These are phyloP conservation scores for Crocodylus rhombifer DNA, from an alignment of 2,797 vertebrate genomes.

Conservation along the genomic window DNA sequence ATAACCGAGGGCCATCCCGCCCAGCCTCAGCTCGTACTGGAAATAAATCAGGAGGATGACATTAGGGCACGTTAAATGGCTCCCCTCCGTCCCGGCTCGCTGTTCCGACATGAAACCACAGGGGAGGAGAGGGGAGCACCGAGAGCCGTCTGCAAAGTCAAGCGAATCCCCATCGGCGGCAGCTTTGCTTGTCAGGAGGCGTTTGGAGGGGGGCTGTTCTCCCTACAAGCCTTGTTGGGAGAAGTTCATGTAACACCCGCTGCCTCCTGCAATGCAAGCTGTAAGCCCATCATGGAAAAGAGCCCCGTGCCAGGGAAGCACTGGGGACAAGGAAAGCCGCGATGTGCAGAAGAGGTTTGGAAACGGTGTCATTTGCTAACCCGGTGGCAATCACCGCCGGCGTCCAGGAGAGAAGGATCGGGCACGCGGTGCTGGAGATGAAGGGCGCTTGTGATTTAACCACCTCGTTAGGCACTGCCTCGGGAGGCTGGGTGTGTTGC, in stretches of 20 bases:
- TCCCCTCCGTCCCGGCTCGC: neutral
- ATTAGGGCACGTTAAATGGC: neutral
- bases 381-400: neutral
- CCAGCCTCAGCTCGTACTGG: rapidly evolving
- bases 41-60: neutral
- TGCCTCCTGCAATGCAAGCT: neutral
- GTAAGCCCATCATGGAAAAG: neutral
- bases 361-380: neutral
- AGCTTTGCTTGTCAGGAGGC: neutral
- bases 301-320: neutral
- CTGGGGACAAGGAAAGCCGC: neutral
- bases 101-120: neutral
- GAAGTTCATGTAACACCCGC: too few species aligned
- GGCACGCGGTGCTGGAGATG: neutral
- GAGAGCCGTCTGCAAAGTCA: too few species aligned
- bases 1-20: neutral
- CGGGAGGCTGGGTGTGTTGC: neutral
- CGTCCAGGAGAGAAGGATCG: neutral
- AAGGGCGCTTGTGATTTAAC: neutral
- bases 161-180: neutral
- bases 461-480: neutral
- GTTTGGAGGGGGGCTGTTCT: too few species aligned
- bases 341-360: neutral
- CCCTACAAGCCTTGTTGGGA: neutral
- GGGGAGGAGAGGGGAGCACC: neutral